Evolutionary conservation across 2,797 vertebrate species (phyloP).

Genomic region (Myoxocephalus aenaeus): DNA sequence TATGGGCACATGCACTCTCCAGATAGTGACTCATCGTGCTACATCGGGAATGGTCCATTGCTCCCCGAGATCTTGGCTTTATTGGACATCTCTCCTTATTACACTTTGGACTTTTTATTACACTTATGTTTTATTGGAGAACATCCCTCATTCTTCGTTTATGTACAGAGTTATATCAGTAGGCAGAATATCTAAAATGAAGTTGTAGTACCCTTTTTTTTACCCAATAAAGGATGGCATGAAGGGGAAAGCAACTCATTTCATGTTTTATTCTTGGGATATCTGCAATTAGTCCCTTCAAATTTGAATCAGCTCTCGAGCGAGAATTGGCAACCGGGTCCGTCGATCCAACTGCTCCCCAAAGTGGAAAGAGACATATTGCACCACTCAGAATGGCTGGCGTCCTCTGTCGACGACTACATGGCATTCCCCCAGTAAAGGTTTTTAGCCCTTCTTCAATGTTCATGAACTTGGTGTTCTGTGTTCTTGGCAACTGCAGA

Average conservation of each 20-base stretch:
- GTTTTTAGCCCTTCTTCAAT: neutral
- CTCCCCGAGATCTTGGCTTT: conserved; percentile 30
- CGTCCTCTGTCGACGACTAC: conserved; percentile 4
- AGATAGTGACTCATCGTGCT: conserved; percentile 48
- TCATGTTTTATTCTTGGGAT: conserved; percentile 22
- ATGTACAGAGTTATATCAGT: conserved; percentile 17
- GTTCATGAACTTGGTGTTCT: conserved; percentile 4
- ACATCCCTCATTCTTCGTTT: conserved; percentile 17
- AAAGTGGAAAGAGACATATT: conserved; percentile 26
- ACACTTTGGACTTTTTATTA: neutral
- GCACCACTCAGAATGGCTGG: conserved; percentile 5
- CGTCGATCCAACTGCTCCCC: conserved; percentile 16
- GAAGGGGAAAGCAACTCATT: conserved; percentile 8
- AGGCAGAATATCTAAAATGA: conserved; percentile 1
- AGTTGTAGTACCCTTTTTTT: neutral
- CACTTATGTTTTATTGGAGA: conserved; percentile 33
- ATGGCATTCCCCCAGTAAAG: neutral
- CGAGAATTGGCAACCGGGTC: conserved; percentile 26
- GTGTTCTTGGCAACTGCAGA: neutral
- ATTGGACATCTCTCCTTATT: conserved; percentile 44
- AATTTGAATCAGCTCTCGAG: conserved; percentile 21
- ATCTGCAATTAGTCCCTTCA: conserved; percentile 35
- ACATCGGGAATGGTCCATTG: conserved; percentile 13
- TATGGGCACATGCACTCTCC: neutral
- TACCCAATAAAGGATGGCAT: neutral